A percentile compares a stretch with the other conserved stretches of the same genome.
phyloP scores from a whole-genome alignment of 2,797 vertebrate species.

The Clarias pachynema region DNA sequence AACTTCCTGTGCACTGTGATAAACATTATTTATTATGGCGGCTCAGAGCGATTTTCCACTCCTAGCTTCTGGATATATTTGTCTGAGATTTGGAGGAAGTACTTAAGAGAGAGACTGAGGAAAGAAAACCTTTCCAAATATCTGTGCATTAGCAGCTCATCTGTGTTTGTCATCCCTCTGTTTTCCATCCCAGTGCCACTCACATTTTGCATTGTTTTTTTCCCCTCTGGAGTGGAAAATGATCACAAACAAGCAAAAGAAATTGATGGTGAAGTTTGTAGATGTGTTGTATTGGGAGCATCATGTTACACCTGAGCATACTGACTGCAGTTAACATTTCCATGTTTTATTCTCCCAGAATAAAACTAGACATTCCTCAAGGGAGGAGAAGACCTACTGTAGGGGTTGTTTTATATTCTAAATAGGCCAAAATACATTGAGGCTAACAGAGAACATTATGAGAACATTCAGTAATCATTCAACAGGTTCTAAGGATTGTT shows the following conservation, averaged over 20 bases:
- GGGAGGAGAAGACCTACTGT: slow-evolving; percentile 21
- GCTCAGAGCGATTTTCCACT: slow-evolving; percentile 74
- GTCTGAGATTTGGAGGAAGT: slow-evolving; percentile 81
- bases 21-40: slow-evolving; percentile 81
- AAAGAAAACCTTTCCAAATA: slow-evolving; percentile 71
- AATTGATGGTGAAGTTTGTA: slow-evolving; percentile 27
- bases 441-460: slow-evolving; percentile 9
- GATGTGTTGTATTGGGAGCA: slow-evolving; percentile 24
- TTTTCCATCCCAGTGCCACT: slow-evolving; percentile 54
- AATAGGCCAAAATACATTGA: slow-evolving; percentile 21
- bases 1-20: slow-evolving; percentile 76
- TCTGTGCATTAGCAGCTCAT: slow-evolving; percentile 72
- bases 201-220: not conserved
- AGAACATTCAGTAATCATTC: not conserved
- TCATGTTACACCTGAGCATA: slow-evolving; percentile 8
- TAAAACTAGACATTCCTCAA: slow-evolving; percentile 28
- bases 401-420: slow-evolving; percentile 8
- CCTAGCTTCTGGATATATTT: slow-evolving; percentile 83
- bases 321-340: slow-evolving; percentile 18
- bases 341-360: slow-evolving; percentile 7
- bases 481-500: slow-evolving; percentile 13
- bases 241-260: slow-evolving; percentile 75
- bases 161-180: slow-evolving; percentile 76
- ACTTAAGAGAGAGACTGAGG: slow-evolving; percentile 70
- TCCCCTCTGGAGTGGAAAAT: slow-evolving; percentile 4